Percentiles rank a stretch among this genome's conserved stretches.
Evolutionary conservation across 2,888 invertebrate genomes (phyloP).

Genomic region (Drosophila monieri): DNA sequence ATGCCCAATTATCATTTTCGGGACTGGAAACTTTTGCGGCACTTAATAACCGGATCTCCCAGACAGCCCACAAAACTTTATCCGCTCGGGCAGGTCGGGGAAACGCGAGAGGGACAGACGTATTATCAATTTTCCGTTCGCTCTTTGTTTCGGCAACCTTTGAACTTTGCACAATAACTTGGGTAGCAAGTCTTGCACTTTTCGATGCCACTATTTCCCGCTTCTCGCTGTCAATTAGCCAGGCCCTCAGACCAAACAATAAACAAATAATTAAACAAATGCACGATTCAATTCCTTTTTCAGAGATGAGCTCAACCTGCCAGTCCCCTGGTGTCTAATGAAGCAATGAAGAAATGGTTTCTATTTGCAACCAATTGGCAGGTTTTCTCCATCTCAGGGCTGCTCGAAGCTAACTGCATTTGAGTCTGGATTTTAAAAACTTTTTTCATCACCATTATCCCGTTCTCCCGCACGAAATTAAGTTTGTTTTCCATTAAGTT

Average conservation of each 20-base stretch:
- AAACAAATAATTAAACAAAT: constrained; percentile 69
- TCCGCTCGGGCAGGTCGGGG: constrained; percentile 47
- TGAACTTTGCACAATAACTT: constrained; percentile 70
- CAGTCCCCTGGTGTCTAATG: constrained; percentile 46
- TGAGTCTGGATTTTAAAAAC: neutral
- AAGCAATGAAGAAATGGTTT: constrained; percentile 40
- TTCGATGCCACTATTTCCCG: constrained; percentile 22
- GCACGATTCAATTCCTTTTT: constrained; percentile 69
- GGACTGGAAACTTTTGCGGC: constrained; percentile 65
- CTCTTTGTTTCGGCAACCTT: constrained; percentile 69
- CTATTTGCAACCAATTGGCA: constrained; percentile 61
- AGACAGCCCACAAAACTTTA: constrained; percentile 61
- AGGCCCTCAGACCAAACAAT: constrained; percentile 38
- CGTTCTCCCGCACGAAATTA: constrained; percentile 66
- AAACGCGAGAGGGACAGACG: neutral
- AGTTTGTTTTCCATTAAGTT: constrained; percentile 80
- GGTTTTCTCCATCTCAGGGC: constrained; percentile 33
- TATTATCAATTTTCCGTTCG: constrained; percentile 72
- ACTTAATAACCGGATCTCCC: constrained; percentile 68
- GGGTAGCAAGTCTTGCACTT: constrained; percentile 54
- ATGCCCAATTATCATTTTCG: constrained; percentile 77
- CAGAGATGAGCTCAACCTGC: constrained; percentile 61
- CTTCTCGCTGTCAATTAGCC: constrained; percentile 62
- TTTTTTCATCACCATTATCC: constrained; percentile 43
- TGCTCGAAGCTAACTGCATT: neutral